Evolutionary conservation across 2,888 invertebrate genomes (phyloP).

Genomic region (Dascillus cervinus): DNA sequence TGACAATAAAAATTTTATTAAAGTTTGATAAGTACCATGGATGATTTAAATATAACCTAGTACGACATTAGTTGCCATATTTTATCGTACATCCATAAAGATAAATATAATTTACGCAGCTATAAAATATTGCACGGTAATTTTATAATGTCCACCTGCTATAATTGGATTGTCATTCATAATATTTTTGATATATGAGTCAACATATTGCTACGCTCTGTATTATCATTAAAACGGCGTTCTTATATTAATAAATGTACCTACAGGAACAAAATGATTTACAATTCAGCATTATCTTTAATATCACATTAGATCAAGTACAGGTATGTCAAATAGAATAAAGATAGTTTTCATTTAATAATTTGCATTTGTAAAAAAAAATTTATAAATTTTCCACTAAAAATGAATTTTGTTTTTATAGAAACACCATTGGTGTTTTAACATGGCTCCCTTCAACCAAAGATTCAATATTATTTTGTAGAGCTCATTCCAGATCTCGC

Average conservation of each 20-base stretch:
- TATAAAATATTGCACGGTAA: constrained; percentile 32
- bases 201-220: constrained; percentile 1
- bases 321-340: constrained; percentile 9
- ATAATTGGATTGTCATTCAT: constrained; percentile 35
- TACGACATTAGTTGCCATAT: constrained; percentile 29
- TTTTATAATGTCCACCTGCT: constrained; percentile 31
- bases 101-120: constrained; percentile 34
- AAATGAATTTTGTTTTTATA: too few relatives aligned
- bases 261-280: too few relatives aligned
- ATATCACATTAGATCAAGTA: too few relatives aligned
- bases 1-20: too few relatives aligned
- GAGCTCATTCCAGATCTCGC: too few relatives aligned
- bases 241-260: background rate
- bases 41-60: constrained; percentile 25
- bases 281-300: too few relatives aligned
- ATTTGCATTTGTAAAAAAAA: too few relatives aligned
- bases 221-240: background rate
- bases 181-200: constrained; percentile 16
- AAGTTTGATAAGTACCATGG: constrained; percentile 10
- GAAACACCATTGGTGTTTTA: too few relatives aligned
- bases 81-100: constrained; percentile 35
- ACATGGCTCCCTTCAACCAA: too few relatives aligned
- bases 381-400: too few relatives aligned
- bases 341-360: constrained; percentile 1
- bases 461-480: too few relatives aligned